These are phyloP conservation scores for Cygnus olor DNA, from an alignment of 2,797 vertebrate genomes.

Conservation along the genomic window DNA sequence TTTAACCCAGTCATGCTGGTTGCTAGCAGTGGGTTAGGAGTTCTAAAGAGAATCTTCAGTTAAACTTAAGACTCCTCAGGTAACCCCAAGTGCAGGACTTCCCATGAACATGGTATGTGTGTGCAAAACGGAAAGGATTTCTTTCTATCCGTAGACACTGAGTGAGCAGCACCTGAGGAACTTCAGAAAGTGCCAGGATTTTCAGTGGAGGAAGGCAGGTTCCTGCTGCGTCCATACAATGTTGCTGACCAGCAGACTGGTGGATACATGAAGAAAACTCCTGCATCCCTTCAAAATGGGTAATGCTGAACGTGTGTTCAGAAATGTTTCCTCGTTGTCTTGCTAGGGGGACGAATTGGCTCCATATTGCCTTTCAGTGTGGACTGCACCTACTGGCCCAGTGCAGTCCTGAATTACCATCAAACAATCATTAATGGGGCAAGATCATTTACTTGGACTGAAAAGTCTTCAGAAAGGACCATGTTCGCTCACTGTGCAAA, in stretches of 20 bases:
- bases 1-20: neutral
- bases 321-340: neutral
- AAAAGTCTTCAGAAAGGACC: neutral
- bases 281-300: neutral
- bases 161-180: neutral
- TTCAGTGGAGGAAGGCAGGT: neutral
- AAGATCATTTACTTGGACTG: neutral
- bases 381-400: neutral
- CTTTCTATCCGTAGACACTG: neutral
- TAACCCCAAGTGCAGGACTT: neutral
- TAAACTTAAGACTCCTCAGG: neutral
- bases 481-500: neutral
- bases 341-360: neutral
- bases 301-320: neutral
- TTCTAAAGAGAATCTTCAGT: neutral
- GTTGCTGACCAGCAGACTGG: neutral
- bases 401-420: neutral
- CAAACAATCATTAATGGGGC: neutral
- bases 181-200: neutral
- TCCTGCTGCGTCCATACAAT: neutral
- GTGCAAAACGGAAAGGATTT: neutral
- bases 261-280: neutral
- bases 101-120: fast-evolving
- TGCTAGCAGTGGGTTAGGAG: neutral
- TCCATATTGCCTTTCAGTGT: neutral